Percentiles rank a stretch among this genome's conserved stretches.
Conservation (phyloP, 2,888 invertebrate genomes). For the Andrena marginata region DNA sequence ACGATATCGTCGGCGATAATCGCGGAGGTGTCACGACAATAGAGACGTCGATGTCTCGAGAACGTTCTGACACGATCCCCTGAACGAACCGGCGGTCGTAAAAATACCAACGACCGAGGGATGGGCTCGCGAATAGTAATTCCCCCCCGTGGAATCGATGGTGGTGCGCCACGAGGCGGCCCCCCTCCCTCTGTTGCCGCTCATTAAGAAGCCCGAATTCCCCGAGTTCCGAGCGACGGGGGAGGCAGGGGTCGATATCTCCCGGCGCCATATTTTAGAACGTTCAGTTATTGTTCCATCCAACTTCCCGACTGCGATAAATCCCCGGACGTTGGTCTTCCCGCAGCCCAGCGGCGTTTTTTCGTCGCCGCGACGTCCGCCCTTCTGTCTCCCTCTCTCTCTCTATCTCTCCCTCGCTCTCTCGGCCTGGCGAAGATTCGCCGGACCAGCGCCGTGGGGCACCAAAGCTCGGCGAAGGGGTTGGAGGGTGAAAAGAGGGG, state of each 20-base stretch:
- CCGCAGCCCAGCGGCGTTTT: conserved; percentile 20
- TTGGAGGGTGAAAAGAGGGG: neutral
- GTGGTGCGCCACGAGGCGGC: neutral
- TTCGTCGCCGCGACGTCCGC: conserved; percentile 21
- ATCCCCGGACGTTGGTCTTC: conserved; percentile 43
- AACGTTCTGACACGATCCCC: neutral
- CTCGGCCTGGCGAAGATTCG: neutral
- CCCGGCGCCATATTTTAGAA: conserved; percentile 60
- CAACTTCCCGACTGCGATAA: conserved; percentile 65
- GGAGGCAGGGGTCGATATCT: conserved; percentile 37
- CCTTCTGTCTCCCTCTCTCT: neutral
- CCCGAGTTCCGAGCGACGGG: conserved; percentile 47
- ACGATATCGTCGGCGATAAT: conserved; percentile 36
- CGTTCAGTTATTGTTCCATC: conserved; percentile 65
- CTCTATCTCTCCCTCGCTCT: neutral
- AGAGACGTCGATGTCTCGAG: conserved; percentile 21
- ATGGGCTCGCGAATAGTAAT: conserved; percentile 19
- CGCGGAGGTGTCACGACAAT: conserved; percentile 24
- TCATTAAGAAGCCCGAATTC: conserved; percentile 44
- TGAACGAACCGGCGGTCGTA: conserved; percentile 11
- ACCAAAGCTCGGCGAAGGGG: neutral
- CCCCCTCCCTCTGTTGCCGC: neutral
- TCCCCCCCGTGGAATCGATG: conserved; percentile 18
- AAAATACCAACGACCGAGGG: conserved; percentile 15
- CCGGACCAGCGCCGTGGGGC: neutral